Evolutionary conservation across 2,888 invertebrate genomes (phyloP), one percentile per base, ranked within the genome.

Genomic region (Cephus nigrinus): DNA sequence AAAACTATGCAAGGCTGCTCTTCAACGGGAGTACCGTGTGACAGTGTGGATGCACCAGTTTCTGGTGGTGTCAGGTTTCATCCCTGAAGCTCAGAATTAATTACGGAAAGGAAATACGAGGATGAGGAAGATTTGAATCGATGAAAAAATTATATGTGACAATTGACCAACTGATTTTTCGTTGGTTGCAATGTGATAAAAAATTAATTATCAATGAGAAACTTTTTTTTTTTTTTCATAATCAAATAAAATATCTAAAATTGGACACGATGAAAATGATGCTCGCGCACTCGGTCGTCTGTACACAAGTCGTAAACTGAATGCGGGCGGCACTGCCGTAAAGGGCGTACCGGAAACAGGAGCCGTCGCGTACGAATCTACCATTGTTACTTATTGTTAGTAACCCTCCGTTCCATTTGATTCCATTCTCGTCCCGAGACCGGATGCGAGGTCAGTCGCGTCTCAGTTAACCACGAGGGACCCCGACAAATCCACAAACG

Each of bases 401-500:
- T 87, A 88, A 87, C 88, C 89, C 89, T 89, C 86, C 85, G 86
- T 90, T 89, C 86, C 86, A 86, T 89, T 90, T 88, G 85, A 86
- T 88, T 88, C 86, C 84, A 87, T 89, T 89, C 87, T 86, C 87
- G 87, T 85, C 84, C 84, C 84, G 81, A 81, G 83, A 86, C 87
- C 89, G 89, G 89, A 88, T 82, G 87, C 85, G 87, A 87, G 88
- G 87, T 90, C 90, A 89, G 87, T 88, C 90, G 90, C 90, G 88
- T 89, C 88, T 89, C 90, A 89, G 87, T 90, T 89, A 90, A 88
- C 40, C 40, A 55, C 40, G 40, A 55, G 40, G 40, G 40, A 55
- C 40, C 5, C 40, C 23, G 40, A 55, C 40, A 55, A 55, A 55
- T 55, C 40, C 5, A 55, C 40, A 55, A 55, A 55, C 40, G 40